A percentile compares a stretch with the other conserved stretches of the same genome.
Evolutionary conservation across 1,140 invertebrate species (phyloP).

Genomic region (Grapholita molesta): DNA sequence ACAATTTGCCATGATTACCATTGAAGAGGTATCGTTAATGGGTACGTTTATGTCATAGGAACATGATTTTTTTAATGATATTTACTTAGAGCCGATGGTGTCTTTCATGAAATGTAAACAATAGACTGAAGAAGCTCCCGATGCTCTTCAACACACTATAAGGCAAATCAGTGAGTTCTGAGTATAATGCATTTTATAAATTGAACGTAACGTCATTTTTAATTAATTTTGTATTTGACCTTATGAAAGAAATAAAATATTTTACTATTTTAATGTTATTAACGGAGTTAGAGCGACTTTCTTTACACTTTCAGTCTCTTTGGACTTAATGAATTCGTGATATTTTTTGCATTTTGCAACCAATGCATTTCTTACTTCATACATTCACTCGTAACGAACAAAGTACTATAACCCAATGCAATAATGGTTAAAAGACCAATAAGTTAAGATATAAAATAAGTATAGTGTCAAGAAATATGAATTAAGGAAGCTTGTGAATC

Average conservation of each 20-base stretch:
- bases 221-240: neutral
- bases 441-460: neutral
- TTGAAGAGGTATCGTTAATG: no score
- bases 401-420: neutral
- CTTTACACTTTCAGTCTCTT: neutral
- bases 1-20: no score
- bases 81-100: no score
- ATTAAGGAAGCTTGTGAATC: constrained; percentile 9
- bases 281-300: neutral
- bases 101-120: no score
- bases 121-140: no score
- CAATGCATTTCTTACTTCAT: neutral
- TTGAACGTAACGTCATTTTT: neutral
- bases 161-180: no score
- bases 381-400: neutral
- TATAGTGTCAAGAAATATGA: neutral
- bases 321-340: neutral
- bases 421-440: constrained; percentile 3
- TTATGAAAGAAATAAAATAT: neutral
- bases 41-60: no score
- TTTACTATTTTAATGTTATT: neutral
- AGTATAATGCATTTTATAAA: no score
- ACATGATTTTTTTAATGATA: no score
- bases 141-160: no score
- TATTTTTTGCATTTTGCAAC: neutral